Percentiles rank a stretch among this genome's conserved stretches.
Conservation (phyloP, 2,113 vertebrate genomes). For the Pogonocichla stellata region DNA sequence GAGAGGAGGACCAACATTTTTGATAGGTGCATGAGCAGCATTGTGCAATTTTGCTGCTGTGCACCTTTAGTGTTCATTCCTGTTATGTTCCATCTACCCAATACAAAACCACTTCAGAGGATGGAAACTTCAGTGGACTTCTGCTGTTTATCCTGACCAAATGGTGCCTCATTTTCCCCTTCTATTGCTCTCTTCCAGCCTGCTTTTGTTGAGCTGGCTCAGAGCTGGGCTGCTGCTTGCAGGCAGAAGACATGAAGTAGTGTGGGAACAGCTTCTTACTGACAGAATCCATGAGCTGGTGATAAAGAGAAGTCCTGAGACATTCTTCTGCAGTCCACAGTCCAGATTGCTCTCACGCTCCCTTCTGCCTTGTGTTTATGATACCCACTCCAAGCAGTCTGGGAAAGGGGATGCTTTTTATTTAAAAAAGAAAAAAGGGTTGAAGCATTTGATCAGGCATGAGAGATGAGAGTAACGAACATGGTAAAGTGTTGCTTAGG, state of each 20-base stretch:
- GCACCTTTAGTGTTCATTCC: not conserved
- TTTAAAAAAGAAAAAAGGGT: not conserved
- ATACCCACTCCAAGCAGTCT: not conserved
- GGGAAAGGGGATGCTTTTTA: not conserved
- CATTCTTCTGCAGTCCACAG: not conserved
- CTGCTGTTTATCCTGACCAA: not conserved
- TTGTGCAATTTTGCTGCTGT: not conserved
- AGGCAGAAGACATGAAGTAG: not conserved
- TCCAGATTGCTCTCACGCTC: not conserved
- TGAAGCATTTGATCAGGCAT: not conserved
- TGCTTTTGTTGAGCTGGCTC: not conserved
- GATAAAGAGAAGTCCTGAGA: conserved; percentile 14
- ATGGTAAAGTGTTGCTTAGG: rapidly evolving
- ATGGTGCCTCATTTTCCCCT: not conserved
- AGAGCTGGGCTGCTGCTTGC: not conserved
- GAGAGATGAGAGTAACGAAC: not conserved
- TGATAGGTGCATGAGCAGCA: not conserved
- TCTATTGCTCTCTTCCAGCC: not conserved
- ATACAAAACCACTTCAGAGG: not conserved
- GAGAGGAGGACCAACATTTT: not conserved
- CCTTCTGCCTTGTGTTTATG: not conserved
- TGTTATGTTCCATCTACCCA: not conserved
- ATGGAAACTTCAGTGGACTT: not conserved
- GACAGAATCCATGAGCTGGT: not conserved
- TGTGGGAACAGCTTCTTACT: conserved; percentile 12